Evolutionary conservation across 1,140 invertebrate genomes (phyloP), one percentile per base, ranked within the genome.

Genomic region (Penaeus japonicus): DNA sequence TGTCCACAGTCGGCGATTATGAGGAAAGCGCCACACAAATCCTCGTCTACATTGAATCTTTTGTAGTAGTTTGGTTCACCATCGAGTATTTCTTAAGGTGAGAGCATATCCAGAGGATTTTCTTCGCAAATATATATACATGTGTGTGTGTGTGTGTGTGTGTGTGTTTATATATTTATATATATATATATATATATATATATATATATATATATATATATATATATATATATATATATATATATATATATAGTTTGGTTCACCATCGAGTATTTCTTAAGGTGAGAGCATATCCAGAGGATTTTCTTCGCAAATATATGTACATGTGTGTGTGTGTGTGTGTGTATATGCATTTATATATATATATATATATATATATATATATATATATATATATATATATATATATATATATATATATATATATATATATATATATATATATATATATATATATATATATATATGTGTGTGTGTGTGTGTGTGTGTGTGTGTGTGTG

Each of bases 211-310:
- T n/a, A n/a, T n/a, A n/a, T n/a, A n/a, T n/a, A n/a, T n/a, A n/a
- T n/a, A n/a, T n/a, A n/a, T n/a, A n/a, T n/a, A n/a, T n/a, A n/a
- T n/a, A n/a, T n/a, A n/a, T n/a, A n/a, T n/a, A n/a, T n/a, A n/a
- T n/a, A n/a, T n/a, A n/a, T n/a, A n/a, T n/a, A n/a, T n/a, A n/a
- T 98, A 87, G 94, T 98, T 87, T 98, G 97, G 96, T 97, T 99
- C 92, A 95, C 95, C 30, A 94, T 96, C 90, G 98, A 99, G 93
- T 98, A 98, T 92, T 93, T 96, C 90, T 94, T 97, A 90, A 92
- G 92, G 91, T 92, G 78, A 91, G 77, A n/a, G 18, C 4, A 15
- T 53, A 0, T 24, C 10, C 32, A 47, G 10, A 30, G n/a, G 17
- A 24, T 1, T 24, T 35, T 39, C 2, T 39, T 10, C 30, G 2